Evolutionary conservation across 2,888 invertebrate species (phyloP).

Genomic region (Drosophila kuntzei): DNA sequence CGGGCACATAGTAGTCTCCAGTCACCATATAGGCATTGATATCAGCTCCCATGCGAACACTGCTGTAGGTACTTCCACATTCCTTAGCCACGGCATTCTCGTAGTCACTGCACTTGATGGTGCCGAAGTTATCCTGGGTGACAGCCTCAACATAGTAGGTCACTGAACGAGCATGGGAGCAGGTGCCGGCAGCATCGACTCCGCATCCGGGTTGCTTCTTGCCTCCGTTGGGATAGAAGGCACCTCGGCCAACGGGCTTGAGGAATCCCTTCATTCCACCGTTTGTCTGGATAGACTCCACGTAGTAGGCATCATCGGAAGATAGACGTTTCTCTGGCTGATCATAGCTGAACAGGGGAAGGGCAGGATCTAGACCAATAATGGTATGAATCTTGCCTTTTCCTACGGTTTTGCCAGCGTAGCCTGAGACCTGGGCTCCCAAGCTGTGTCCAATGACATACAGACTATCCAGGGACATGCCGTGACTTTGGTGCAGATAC

Average conservation of each 20-base stretch:
- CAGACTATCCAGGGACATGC: constrained; percentile 86
- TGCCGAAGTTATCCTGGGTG: constrained; percentile 73
- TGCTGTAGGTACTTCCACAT: constrained; percentile 69
- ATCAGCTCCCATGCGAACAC: constrained; percentile 76
- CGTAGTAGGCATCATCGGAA: constrained; percentile 79
- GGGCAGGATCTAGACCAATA: constrained; percentile 85
- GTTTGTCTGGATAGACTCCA: constrained; percentile 84
- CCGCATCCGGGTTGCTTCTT: constrained; percentile 87
- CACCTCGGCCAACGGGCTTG: constrained; percentile 85
- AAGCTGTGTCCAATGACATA: constrained; percentile 87
- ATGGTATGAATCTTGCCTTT: constrained; percentile 87
- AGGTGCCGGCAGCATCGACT: constrained; percentile 81
- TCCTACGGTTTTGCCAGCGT: constrained; percentile 87
- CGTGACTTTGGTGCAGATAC: constrained; percentile 85
- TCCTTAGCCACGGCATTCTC: constrained; percentile 67
- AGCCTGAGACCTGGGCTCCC: constrained; percentile 88
- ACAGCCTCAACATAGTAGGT: constrained; percentile 86
- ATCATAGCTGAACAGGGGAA: constrained; percentile 75
- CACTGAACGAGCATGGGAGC: constrained; percentile 86
- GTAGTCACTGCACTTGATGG: constrained; percentile 73
- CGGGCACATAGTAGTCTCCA: constrained; percentile 83
- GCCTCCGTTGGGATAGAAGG: constrained; percentile 87
- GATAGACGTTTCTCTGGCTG: constrained; percentile 71
- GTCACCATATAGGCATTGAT: constrained; percentile 66
- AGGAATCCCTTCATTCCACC: constrained; percentile 81